Conservation (phyloP, 1,140 invertebrate genomes). For the Eufriesea mexicana region DNA sequence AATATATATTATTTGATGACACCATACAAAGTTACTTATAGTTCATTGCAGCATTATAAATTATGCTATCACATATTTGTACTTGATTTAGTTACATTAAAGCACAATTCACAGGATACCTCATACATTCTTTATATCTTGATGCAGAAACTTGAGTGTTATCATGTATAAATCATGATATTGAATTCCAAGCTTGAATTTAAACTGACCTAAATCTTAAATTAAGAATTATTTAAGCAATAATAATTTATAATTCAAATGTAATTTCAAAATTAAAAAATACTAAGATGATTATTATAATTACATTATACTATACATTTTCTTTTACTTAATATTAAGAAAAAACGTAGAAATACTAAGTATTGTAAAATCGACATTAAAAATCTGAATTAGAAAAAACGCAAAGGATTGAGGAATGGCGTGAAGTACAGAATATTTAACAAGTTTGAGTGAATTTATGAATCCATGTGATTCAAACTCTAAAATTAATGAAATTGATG, state of each 20-base stretch:
- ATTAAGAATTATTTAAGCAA: neutral
- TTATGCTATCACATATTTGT: conserved; percentile 25
- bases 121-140: conserved; percentile 39
- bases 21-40: neutral
- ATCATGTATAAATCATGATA: neutral
- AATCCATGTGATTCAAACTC: too few species aligned
- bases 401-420: too few species aligned
- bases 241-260: neutral
- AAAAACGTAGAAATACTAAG: neutral
- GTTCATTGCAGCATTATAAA: neutral
- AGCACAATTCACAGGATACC: conserved; percentile 26
- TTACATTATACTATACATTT: neutral
- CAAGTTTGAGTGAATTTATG: too few species aligned
- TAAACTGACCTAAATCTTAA: neutral
- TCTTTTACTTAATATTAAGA: neutral
- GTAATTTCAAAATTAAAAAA: neutral
- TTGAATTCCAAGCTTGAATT: neutral
- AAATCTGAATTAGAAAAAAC: too few species aligned
- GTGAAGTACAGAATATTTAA: too few species aligned
- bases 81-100: conserved; percentile 37
- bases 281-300: neutral
- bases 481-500: too few species aligned
- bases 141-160: conserved; percentile 20
- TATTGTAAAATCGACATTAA: too few species aligned
- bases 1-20: neutral